Percentiles rank a stretch among this genome's conserved stretches.
phyloP scores from a whole-genome alignment of 1,140 invertebrate genomes.

The Laupala kohalensis region DNA sequence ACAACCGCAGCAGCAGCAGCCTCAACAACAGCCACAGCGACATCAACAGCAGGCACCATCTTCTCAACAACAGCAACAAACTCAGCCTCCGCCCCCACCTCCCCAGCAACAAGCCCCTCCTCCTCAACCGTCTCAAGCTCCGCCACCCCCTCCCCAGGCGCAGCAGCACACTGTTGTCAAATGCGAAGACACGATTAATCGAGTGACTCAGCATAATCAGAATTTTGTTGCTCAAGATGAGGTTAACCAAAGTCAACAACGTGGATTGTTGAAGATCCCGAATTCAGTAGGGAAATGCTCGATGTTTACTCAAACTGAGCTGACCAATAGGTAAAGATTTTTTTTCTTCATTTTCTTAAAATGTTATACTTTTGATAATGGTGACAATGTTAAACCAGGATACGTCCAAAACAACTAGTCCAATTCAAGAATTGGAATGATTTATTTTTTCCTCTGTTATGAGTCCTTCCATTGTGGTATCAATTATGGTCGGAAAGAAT shows the following conservation, averaged over 20 bases:
- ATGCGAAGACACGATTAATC: neutral
- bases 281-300: slow-evolving; percentile 27
- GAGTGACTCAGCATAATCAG: neutral
- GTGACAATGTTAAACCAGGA: no score
- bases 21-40: neutral
- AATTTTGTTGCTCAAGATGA: neutral
- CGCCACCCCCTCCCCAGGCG: slow-evolving; percentile 1
- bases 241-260: slow-evolving; percentile 6
- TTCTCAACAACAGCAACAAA: slow-evolving; percentile 18
- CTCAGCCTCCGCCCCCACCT: neutral
- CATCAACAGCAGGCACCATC: slow-evolving; percentile 14
- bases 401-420: no score
- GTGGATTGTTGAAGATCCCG: slow-evolving; percentile 20
- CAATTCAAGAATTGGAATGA: no score
- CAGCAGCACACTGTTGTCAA: neutral
- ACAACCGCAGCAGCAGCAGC: slow-evolving; percentile 17
- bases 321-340: slow-evolving; percentile 20
- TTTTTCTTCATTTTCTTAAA: neutral
- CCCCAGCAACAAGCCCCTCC: neutral
- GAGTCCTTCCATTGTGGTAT: no score
- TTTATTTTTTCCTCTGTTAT: no score
- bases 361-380: no score
- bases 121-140: neutral
- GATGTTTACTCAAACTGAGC: slow-evolving; percentile 32
- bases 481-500: no score